Percentiles rank a stretch among this genome's conserved stretches.
phyloP scores from a whole-genome alignment of 2,888 invertebrate species.

The Serripes groenlandicus region DNA sequence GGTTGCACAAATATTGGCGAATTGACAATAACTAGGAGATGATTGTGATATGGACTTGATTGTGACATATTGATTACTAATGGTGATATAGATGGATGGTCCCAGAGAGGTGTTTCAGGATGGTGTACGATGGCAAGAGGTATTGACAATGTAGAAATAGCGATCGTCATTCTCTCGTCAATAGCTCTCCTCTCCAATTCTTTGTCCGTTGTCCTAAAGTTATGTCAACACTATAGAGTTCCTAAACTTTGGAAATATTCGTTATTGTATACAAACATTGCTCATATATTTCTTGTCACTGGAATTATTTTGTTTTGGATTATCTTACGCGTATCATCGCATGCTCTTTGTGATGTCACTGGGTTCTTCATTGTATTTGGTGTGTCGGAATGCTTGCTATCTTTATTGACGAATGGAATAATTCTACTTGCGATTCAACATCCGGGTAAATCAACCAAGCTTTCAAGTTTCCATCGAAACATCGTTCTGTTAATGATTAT shows the following conservation, averaged over 20 bases:
- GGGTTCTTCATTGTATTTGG: constrained; percentile 78
- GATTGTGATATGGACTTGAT: background rate
- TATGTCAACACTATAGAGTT: constrained; percentile 70
- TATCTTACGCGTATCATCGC: constrained; percentile 46
- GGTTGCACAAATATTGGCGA: constrained; percentile 5
- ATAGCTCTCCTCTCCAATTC: constrained; percentile 69
- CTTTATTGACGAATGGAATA: constrained; percentile 71
- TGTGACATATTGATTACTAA: background rate
- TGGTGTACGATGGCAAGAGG: constrained; percentile 50
- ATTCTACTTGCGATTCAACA: constrained; percentile 77
- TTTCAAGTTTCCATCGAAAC: constrained; percentile 74
- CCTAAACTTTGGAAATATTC: constrained; percentile 80
- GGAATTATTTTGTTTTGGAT: constrained; percentile 71
- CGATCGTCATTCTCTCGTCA: constrained; percentile 60
- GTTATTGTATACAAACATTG: constrained; percentile 71
- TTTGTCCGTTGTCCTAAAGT: constrained; percentile 69
- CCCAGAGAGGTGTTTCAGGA: constrained; percentile 1
- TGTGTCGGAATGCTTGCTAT: constrained; percentile 73
- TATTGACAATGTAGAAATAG: constrained; percentile 47
- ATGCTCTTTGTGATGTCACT: constrained; percentile 63
- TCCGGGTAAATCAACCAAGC: constrained; percentile 77
- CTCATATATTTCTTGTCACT: constrained; percentile 68
- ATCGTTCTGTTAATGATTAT: constrained; percentile 70
- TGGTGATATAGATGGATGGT: background rate
- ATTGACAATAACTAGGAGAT: constrained; percentile 1